Conservation (phyloP, 2,113 vertebrate genomes). For the Pterocles burchelli region DNA sequence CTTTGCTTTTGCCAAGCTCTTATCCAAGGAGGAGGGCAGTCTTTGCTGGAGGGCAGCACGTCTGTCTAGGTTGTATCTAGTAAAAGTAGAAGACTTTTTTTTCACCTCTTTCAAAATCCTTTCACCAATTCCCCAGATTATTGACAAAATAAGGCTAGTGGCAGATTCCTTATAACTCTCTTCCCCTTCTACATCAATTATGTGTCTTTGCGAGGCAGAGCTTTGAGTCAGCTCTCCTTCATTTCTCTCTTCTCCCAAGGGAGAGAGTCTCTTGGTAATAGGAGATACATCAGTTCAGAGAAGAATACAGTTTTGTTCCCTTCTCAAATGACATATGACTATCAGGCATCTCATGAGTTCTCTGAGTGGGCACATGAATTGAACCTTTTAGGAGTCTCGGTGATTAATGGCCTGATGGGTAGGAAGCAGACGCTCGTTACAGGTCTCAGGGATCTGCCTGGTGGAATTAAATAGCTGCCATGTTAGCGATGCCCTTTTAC, state of each 20-base stretch:
- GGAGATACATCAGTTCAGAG: constrained; percentile 44
- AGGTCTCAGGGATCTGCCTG: constrained; percentile 23
- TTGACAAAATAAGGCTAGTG: background rate
- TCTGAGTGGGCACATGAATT: constrained; percentile 54
- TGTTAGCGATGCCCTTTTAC: background rate
- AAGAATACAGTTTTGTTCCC: constrained; percentile 50
- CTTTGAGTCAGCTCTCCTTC: constrained; percentile 44
- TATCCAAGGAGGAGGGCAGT: background rate
- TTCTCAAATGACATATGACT: constrained; percentile 58
- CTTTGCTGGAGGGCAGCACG: background rate
- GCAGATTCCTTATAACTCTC: background rate
- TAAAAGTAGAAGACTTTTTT: background rate
- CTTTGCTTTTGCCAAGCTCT: background rate
- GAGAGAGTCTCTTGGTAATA: constrained; percentile 41
- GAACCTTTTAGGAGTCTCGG: constrained; percentile 55
- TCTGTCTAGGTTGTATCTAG: background rate
- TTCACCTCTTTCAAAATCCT: background rate
- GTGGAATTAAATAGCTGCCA: constrained; percentile 37
- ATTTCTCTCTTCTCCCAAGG: constrained; percentile 28
- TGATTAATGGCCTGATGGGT: constrained; percentile 59
- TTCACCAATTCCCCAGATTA: background rate
- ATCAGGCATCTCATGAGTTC: constrained; percentile 55
- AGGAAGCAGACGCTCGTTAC: background rate
- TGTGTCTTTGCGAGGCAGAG: background rate
- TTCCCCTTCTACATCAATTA: constrained; percentile 6